Evolutionary conservation across 2,888 invertebrate species (phyloP).

Genomic region (Pomacea canaliculata): DNA sequence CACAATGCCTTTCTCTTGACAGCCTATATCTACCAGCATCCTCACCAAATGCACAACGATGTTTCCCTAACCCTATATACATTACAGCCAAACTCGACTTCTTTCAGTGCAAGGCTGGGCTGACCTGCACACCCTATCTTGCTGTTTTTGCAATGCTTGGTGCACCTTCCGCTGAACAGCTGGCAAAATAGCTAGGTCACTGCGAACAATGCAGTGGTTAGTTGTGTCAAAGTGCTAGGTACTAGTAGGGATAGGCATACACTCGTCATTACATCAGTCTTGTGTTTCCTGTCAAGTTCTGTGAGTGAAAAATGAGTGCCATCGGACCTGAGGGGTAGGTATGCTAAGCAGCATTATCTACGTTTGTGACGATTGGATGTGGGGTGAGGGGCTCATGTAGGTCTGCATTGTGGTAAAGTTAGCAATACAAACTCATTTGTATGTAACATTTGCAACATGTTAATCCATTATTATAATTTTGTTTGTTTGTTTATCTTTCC

Average conservation of each 20-base stretch:
- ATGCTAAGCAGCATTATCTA: too few species aligned
- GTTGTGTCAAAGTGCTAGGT: slow-evolving; percentile 47
- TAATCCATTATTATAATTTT: too few species aligned
- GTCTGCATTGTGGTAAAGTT: too few species aligned
- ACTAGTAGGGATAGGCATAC: slow-evolving; percentile 8
- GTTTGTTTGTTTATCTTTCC: too few species aligned
- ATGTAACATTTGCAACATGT: too few species aligned
- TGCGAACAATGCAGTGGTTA: slow-evolving; percentile 66
- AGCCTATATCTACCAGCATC: too few species aligned
- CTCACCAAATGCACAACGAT: too few species aligned
- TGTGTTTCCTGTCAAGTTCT: slow-evolving; percentile 14
- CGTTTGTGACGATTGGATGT: too few species aligned
- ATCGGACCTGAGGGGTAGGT: slow-evolving; percentile 17
- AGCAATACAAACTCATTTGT: too few species aligned
- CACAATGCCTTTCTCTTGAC: too few species aligned
- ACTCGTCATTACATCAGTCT: slow-evolving; percentile 4
- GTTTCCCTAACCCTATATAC: too few species aligned
- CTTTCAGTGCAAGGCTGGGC: background rate
- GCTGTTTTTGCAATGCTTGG: background rate
- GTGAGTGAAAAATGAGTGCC: slow-evolving; percentile 13
- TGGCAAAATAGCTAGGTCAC: slow-evolving; percentile 40
- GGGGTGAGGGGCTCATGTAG: too few species aligned
- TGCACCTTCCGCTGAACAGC: background rate
- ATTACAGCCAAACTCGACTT: background rate
- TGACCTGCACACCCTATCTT: background rate